phyloP scores from a whole-genome alignment of 2,113 vertebrate genomes.

The Bufo bufo region DNA sequence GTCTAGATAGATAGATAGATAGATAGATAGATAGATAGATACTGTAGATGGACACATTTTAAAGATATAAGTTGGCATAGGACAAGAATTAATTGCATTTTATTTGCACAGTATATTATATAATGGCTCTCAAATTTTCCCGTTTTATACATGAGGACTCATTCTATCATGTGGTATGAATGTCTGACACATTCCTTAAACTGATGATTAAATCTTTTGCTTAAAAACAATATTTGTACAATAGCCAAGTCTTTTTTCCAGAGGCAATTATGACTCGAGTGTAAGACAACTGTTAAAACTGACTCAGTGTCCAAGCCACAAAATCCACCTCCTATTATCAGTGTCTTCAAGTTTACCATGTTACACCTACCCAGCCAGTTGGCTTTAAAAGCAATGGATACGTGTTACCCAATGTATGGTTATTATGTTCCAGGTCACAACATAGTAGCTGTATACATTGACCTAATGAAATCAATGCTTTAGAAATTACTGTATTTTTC shows the following conservation, averaged over 20 bases:
- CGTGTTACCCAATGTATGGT: no score
- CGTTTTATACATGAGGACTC: background rate
- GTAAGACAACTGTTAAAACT: constrained; percentile 44
- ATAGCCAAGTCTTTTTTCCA: constrained; percentile 25
- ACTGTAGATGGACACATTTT: no score
- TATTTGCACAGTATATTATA: no score
- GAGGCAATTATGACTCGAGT: background rate
- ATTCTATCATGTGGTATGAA: background rate
- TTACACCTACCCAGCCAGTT: background rate
- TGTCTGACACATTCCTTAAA: background rate
- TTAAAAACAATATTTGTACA: constrained; percentile 49
- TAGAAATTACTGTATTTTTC: no score
- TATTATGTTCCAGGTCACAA: no score
- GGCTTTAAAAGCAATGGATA: background rate
- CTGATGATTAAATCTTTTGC: constrained; percentile 19
- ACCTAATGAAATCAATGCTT: no score
- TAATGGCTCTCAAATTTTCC: background rate
- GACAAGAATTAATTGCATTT: no score
- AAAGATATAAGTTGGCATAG: no score
- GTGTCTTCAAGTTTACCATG: background rate
- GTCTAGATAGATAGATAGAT: no score
- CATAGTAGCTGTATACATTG: no score
- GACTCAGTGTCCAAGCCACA: constrained; percentile 9
- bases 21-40: no score
- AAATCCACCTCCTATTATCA: background rate